Conservation (phyloP, 1,140 invertebrate genomes). For the Laupala kohalensis region DNA sequence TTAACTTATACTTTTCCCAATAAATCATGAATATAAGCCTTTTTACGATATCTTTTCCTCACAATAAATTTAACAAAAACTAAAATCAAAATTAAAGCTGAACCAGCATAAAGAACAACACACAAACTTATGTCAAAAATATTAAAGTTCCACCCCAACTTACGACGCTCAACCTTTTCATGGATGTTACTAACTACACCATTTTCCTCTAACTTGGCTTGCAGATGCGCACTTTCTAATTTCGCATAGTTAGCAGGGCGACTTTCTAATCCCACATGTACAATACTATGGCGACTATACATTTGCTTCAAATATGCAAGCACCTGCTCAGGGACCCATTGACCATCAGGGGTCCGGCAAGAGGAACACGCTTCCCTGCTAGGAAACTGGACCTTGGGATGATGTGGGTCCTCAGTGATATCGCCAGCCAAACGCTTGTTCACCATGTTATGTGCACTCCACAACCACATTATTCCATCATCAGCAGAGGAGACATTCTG, state of each 20-base stretch:
- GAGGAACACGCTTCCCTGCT: constrained; percentile 45
- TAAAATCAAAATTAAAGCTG: constrained; percentile 51
- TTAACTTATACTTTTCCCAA: constrained; percentile 41
- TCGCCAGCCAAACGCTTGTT: constrained; percentile 79
- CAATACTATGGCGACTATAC: constrained; percentile 46
- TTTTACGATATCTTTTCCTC: constrained; percentile 52
- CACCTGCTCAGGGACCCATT: constrained; percentile 57
- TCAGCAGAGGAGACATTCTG: constrained; percentile 51
- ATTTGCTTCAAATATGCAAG: constrained; percentile 60
- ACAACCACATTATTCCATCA: constrained; percentile 82
- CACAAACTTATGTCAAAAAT: constrained; percentile 61
- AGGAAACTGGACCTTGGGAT: constrained; percentile 88
- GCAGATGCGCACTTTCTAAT: background rate
- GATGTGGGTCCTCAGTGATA: constrained; percentile 74
- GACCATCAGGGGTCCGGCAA: constrained; percentile 43
- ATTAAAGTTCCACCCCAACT: constrained; percentile 38
- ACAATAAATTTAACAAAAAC: constrained; percentile 65
- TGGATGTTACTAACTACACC: constrained; percentile 18
- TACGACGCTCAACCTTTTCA: constrained; percentile 27
- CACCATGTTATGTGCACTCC: constrained; percentile 87
- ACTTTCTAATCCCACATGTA: constrained; percentile 28
- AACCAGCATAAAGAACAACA: constrained; percentile 54
- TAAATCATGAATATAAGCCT: constrained; percentile 46
- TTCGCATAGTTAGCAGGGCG: constrained; percentile 17
- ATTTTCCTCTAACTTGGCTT: constrained; percentile 17